phyloP scores from a whole-genome alignment of 1,140 invertebrate genomes.

The Carcinoscorpius rotundicauda region DNA sequence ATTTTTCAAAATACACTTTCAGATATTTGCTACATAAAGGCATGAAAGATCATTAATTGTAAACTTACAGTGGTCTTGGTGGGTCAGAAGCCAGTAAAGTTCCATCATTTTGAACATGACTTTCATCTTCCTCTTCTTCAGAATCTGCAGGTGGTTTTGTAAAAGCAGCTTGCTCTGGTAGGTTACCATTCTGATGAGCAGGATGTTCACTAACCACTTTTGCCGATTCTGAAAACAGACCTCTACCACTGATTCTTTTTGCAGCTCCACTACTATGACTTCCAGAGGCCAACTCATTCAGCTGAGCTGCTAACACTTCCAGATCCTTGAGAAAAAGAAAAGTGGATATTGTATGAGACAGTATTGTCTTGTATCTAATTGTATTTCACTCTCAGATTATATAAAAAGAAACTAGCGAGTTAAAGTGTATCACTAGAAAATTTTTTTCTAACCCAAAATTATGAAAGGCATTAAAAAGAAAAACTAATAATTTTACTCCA shows the following conservation, averaged over 20 bases:
- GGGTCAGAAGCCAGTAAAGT: constrained; percentile 90
- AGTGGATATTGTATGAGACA: too few relatives aligned
- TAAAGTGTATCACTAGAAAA: too few relatives aligned
- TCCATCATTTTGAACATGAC: constrained; percentile 59
- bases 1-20: too few relatives aligned
- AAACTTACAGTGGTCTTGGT: constrained; percentile 82
- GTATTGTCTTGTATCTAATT: too few relatives aligned
- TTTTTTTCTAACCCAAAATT: too few relatives aligned
- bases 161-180: constrained; percentile 20
- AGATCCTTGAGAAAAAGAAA: constrained; percentile 53
- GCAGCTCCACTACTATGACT: constrained; percentile 22
- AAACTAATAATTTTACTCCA: too few relatives aligned
- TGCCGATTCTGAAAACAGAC: constrained; percentile 17
- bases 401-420: too few relatives aligned
- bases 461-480: too few relatives aligned
- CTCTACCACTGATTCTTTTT: constrained; percentile 13
- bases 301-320: constrained; percentile 80
- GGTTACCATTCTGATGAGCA: constrained; percentile 17
- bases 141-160: constrained; percentile 31
- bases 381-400: too few relatives aligned
- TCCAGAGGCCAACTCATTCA: constrained; percentile 71
- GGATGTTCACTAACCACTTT: constrained; percentile 6
- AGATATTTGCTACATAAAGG: too few relatives aligned
- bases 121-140: constrained; percentile 40
- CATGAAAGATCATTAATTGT: too few relatives aligned